Evolutionary conservation across 2,113 vertebrate genomes (phyloP).

Genomic region (Nipponia nippon): DNA sequence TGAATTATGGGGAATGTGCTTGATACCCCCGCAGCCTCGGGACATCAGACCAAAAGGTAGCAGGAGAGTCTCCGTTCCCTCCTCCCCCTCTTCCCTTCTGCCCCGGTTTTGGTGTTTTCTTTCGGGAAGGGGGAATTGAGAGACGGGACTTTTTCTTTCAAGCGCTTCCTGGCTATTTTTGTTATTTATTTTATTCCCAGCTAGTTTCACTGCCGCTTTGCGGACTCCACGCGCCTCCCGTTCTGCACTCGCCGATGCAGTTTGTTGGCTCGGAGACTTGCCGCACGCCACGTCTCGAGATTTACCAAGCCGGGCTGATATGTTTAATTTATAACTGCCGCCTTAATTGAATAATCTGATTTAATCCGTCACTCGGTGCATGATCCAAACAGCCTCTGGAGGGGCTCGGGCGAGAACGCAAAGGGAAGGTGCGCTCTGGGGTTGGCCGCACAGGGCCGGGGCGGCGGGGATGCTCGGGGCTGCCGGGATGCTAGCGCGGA

Average conservation of each 20-base stretch:
- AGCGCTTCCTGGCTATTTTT: neutral
- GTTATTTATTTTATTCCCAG: neutral
- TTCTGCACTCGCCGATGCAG: neutral
- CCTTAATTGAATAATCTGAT: constrained; percentile 34
- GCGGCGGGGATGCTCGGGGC: neutral
- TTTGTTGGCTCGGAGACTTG: neutral
- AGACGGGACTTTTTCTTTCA: neutral
- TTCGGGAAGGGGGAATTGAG: neutral
- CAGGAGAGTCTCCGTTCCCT: neutral
- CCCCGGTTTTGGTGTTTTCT: neutral
- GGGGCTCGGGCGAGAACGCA: neutral
- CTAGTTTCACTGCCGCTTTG: neutral
- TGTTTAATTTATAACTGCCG: constrained; percentile 10
- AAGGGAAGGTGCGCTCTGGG: neutral
- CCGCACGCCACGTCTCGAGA: neutral
- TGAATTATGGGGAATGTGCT: constrained; percentile 75
- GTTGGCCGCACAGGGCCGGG: neutral
- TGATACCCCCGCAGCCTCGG: constrained; percentile 35
- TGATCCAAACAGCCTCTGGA: neutral
- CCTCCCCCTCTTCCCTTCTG: neutral
- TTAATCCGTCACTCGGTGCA: neutral
- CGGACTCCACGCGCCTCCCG: neutral
- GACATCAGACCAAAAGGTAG: constrained; percentile 6
- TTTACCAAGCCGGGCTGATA: neutral
- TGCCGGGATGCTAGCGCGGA: neutral